These are phyloP conservation scores for Cydia strobilella DNA, from an alignment of 1,140 invertebrate species.

Conservation along the genomic window DNA sequence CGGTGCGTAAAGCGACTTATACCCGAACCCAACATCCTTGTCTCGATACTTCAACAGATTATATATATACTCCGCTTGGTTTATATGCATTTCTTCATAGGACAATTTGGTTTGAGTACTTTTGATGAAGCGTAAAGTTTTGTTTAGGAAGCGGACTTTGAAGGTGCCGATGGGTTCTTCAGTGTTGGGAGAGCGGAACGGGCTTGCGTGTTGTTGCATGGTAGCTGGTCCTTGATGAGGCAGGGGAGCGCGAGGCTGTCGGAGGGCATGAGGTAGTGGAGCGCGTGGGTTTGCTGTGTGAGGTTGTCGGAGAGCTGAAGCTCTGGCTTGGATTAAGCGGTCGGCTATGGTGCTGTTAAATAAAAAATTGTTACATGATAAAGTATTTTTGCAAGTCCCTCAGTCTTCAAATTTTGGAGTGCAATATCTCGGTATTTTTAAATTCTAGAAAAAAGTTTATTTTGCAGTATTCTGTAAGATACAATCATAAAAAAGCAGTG, in stretches of 20 bases:
- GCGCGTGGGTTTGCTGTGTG: neutral
- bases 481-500: too few relatives aligned
- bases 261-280: neutral
- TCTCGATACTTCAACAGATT: constrained; percentile 23
- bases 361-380: too few relatives aligned
- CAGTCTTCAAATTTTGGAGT: too few relatives aligned
- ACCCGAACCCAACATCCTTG: constrained; percentile 34
- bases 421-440: too few relatives aligned
- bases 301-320: neutral
- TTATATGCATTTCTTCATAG: constrained; percentile 46
- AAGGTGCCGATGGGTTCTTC: constrained; percentile 26
- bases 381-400: too few relatives aligned
- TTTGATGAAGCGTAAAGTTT: constrained; percentile 50
- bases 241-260: neutral
- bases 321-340: neutral
- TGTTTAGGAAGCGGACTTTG: constrained; percentile 48
- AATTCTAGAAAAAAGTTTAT: too few relatives aligned
- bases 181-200: neutral
- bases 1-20: constrained; percentile 38
- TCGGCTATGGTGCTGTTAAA: neutral
- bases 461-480: too few relatives aligned
- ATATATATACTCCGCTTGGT: constrained; percentile 40
- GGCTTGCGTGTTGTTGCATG: neutral
- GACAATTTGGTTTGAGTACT: constrained; percentile 39
- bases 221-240: too few relatives aligned